phyloP scores from a whole-genome alignment of 2,113 vertebrate genomes.

The Zosterops pallidus region DNA sequence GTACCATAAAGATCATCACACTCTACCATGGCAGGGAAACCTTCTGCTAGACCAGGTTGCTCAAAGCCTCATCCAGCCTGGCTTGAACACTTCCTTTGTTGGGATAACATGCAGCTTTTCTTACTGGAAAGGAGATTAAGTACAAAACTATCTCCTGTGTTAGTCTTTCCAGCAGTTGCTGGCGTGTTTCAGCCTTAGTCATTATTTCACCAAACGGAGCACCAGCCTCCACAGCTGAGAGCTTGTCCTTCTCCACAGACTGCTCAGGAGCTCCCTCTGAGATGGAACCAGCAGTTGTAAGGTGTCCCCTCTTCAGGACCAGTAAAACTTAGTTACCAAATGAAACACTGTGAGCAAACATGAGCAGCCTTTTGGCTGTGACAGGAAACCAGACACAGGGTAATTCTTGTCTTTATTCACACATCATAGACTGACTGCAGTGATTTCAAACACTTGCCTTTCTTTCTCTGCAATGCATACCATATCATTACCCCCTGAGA shows the following conservation, averaged over 20 bases:
- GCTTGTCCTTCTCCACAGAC: background rate
- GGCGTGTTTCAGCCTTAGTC: fast-evolving
- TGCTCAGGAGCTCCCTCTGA: background rate
- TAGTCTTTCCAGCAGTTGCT: background rate
- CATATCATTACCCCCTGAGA: slow-evolving; percentile 17
- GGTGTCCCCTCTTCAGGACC: background rate
- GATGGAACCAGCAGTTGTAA: background rate
- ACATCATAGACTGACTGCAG: slow-evolving; percentile 14
- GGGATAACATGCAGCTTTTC: background rate
- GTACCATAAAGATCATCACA: background rate
- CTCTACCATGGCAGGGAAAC: background rate
- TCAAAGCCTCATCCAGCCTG: background rate
- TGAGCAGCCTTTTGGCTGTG: background rate
- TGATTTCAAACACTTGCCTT: slow-evolving; percentile 1
- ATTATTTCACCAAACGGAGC: background rate
- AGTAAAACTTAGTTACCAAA: background rate
- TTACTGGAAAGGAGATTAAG: background rate
- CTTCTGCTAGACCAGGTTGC: background rate
- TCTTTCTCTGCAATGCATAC: background rate
- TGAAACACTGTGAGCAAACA: background rate
- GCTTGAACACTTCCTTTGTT: background rate
- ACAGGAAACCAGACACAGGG: background rate
- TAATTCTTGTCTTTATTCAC: background rate
- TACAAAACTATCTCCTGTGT: background rate
- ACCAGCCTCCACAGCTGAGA: background rate